Base-by-base conservation (phyloP, 2,797 vertebrate genomes). In the Gymnoscopelus braueri region DNA sequence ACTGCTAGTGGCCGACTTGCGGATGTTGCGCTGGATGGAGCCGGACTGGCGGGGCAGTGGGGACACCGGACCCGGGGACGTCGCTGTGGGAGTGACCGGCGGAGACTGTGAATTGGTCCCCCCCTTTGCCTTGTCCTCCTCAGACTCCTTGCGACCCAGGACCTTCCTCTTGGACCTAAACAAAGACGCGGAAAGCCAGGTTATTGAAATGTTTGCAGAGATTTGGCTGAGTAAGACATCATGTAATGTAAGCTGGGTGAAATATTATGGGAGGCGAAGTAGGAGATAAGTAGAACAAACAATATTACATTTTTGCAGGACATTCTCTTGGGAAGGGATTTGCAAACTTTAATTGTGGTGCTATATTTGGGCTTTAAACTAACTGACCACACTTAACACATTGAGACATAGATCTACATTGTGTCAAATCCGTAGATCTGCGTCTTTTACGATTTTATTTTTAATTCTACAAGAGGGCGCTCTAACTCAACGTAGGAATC, bases 91-190 rank as follows among this genome's bases (percentile, higher is more conserved):
- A 4, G 60, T 69, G 50, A 48, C 15, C 0, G 90, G 90, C 0
- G 91, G 91, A 19, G 91, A 91, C 63, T 78, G 78, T 0, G 84
- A 53, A 0, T 75, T 53, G 75, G 69, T 81, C 44, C 83, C 87
- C 2, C 93, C 84, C 56, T 82, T 92, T n/a, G 92, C 65, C 50
- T 91, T 95, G 4, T 99, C 97, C 1, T 98, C 98, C 0, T 98
- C 98, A 0, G 98, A 98, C 80, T 98, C 97, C 79, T 85, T 97
- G 55, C 98, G 96, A 76, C 98, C 98, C 84, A 99, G 95, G 79
- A 99, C 94, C 90, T 97, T 98, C 75, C 96, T 94, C 91, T 99
- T 99, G 67, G 98, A 99, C 93, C 98, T 99, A 80, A 3, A 13
- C 5, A 24, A 53, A 76, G 24, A 79, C 4, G 6, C 5, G 12